Percentiles rank a stretch among this genome's conserved stretches.
Evolutionary conservation across 2,888 invertebrate species (phyloP).

Genomic region (Halictus ligatus): DNA sequence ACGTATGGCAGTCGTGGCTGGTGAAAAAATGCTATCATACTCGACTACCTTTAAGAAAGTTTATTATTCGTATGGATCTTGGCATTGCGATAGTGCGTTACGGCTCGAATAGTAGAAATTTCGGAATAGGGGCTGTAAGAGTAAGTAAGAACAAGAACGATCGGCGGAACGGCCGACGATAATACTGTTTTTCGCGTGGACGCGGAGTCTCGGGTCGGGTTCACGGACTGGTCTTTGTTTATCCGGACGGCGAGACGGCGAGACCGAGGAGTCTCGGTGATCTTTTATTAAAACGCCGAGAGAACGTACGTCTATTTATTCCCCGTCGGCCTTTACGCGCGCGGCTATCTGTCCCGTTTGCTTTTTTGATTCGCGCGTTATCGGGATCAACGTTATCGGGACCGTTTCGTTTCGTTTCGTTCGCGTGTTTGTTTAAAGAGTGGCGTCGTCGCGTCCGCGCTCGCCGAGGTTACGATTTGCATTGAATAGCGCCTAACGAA

Average conservation of each 20-base stretch:
- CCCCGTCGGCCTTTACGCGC: conserved; percentile 25
- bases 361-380: not conserved
- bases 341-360: not conserved
- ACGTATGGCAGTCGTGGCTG: not conserved
- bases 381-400: not conserved
- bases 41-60: conserved; percentile 49
- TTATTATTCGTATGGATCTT: conserved; percentile 62
- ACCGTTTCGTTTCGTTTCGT: conserved; percentile 17
- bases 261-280: conserved; percentile 35
- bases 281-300: conserved; percentile 39
- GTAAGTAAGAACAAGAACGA: conserved; percentile 48
- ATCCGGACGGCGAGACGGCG: conserved; percentile 7
- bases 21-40: conserved; percentile 30
- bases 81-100: conserved; percentile 53
- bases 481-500: conserved; percentile 43
- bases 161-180: not conserved
- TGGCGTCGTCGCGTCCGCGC: conserved; percentile 1
- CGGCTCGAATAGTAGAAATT: conserved; percentile 43
- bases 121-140: conserved; percentile 42
- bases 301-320: conserved; percentile 5
- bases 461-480: conserved; percentile 49
- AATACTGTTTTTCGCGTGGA: not conserved
- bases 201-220: not conserved
- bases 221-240: conserved; percentile 38
- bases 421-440: not conserved